Percentiles rank a stretch among this genome's conserved stretches.
phyloP scores from a whole-genome alignment of 2,113 vertebrate species.

The Micronycteris hirsuta region DNA sequence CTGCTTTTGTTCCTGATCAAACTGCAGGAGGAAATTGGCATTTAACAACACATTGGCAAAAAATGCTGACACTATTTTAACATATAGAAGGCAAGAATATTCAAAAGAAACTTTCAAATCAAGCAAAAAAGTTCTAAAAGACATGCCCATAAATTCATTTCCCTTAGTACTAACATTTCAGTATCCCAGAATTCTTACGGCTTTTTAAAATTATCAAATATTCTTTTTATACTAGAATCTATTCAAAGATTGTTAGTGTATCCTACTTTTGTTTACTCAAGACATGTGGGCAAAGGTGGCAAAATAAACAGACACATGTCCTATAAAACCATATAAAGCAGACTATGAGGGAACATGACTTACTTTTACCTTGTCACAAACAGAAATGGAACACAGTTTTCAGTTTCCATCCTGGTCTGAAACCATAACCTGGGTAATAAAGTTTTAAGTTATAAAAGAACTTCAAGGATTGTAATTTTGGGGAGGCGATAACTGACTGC shows the following conservation, averaged over 20 bases:
- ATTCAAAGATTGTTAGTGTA: background rate
- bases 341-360: background rate
- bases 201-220: background rate
- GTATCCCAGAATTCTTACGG: background rate
- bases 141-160: background rate
- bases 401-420: background rate
- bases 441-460: slow-evolving; percentile 28
- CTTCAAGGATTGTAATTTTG: background rate
- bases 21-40: background rate
- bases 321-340: background rate
- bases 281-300: background rate
- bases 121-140: background rate
- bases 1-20: background rate
- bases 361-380: background rate
- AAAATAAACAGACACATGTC: background rate
- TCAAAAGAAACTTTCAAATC: background rate
- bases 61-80: background rate
- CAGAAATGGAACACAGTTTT: background rate
- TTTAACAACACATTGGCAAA: background rate
- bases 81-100: background rate
- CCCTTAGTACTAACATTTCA: background rate
- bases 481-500: background rate
- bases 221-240: background rate
- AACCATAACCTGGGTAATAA: background rate
- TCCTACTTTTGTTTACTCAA: slow-evolving; percentile 5